These are phyloP conservation scores for Apogon hyalosoma DNA, from an alignment of 2,797 vertebrate genomes.

Conservation along the genomic window DNA sequence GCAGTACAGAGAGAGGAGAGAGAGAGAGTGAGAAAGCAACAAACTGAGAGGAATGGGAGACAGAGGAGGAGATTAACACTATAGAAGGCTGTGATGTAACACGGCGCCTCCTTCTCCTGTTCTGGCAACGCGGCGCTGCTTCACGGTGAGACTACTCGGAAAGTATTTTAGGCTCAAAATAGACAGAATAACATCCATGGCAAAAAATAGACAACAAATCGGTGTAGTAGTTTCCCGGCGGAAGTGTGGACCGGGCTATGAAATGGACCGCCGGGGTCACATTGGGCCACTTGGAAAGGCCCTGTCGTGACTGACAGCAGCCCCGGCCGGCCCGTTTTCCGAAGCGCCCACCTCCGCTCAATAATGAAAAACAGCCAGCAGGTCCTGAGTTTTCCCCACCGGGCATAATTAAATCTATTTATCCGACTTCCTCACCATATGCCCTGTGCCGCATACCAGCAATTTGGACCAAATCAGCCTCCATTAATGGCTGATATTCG, in stretches of 20 bases:
- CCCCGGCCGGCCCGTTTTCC: constrained; percentile 20
- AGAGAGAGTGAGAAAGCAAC: constrained; percentile 29
- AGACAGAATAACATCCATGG: constrained; percentile 45
- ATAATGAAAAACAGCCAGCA: constrained; percentile 47
- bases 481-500: constrained; percentile 54
- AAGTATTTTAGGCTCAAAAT: constrained; percentile 62
- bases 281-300: constrained; percentile 6
- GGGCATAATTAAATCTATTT: constrained; percentile 75
- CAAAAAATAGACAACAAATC: constrained; percentile 62
- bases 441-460: constrained; percentile 23
- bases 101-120: constrained; percentile 47
- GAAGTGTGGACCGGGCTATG: constrained; percentile 53
- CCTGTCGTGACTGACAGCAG: constrained; percentile 30
- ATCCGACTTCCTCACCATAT: constrained; percentile 57
- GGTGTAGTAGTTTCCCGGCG: constrained; percentile 44
- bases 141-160: constrained; percentile 56
- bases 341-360: constrained; percentile 30
- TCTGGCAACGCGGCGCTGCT: constrained; percentile 38
- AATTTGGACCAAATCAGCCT: constrained; percentile 54
- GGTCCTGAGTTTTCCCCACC: constrained; percentile 32
- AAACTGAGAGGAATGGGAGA: constrained; percentile 28
- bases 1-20: constrained; percentile 38
- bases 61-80: constrained; percentile 63
- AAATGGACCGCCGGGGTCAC: constrained; percentile 46
- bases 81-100: constrained; percentile 66